Base-by-base conservation (phyloP, 2,888 invertebrate species). In the Cremastinae sp. region DNA sequence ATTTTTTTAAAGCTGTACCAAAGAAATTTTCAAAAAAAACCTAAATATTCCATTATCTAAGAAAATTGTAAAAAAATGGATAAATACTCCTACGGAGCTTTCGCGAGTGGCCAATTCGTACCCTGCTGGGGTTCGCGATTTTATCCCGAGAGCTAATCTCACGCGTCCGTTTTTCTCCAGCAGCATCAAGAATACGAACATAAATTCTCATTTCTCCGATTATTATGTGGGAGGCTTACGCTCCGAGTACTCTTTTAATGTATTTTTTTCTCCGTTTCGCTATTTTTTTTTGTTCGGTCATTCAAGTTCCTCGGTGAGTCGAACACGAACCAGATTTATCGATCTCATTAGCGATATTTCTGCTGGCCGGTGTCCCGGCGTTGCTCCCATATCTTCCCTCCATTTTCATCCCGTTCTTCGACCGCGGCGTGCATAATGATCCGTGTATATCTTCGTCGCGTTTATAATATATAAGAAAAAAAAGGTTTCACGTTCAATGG, bases 281-380 rank as follows among this genome's bases (percentile, higher is more conserved):
- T 39, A 28, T 16, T 12, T 53, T 41, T 51, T 64, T 12, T 51
- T 64, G 20, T 68, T 49, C 22, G 45, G 43, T 43, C 58, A 39
- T 68, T 64, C 28, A 61, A 35, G 28, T 47, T 49, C 45, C 43
- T 47, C 8, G 35, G 41, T 65, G 56, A 37, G 43, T 65, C 51
- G 72, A 66, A 53, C 58, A 73, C 51, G 66, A 37, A 61, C 20
- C 55, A 58, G 73, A 78, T 78, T 78, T 70, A 78, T 78, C 73
- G 78, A 78, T 78, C 78, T 78, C 73, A 73, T 78, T 78, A 78
- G 69, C 72, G 78, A 71, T 70, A 71, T 55, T 61, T 61, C 53
- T 47, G 65, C 51, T 51, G 49, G 45, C 59, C 61, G 64, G 41
- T 66, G 43, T 56, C 68, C 68, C 64, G 64, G 47, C 28, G 66